phyloP scores from a whole-genome alignment of 2,797 vertebrate genomes.

The Eospalax fontanierii region DNA sequence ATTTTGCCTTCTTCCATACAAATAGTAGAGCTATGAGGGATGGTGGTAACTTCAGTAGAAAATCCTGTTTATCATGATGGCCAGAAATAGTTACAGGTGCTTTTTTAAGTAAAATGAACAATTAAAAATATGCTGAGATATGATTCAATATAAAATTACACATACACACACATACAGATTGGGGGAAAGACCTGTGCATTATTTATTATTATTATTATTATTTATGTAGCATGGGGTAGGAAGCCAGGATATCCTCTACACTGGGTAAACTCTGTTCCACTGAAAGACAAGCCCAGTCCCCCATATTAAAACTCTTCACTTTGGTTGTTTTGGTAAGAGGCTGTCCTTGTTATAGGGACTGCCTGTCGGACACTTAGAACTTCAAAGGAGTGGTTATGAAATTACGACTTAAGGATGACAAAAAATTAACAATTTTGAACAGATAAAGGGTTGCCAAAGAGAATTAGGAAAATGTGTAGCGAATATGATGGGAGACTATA shows the following conservation, averaged over 20 bases:
- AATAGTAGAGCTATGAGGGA: not conserved
- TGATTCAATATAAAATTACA: not conserved
- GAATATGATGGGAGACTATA: not conserved
- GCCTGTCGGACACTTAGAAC: not conserved
- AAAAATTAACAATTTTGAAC: not conserved
- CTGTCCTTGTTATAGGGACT: constrained; percentile 18
- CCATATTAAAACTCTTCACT: not conserved
- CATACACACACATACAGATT: not conserved
- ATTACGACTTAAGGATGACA: not conserved
- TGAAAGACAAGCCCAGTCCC: rapidly evolving
- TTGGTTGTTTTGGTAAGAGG: not conserved
- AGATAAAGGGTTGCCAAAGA: not conserved
- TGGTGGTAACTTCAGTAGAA: not conserved
- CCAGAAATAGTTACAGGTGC: rapidly evolving
- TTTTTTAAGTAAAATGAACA: not conserved
- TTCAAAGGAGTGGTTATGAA: constrained; percentile 33
- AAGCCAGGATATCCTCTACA: too few relatives aligned
- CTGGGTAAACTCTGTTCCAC: not conserved
- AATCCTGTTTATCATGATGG: not conserved
- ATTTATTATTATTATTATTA: not conserved
- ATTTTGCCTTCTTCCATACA: not conserved
- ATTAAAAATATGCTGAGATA: not conserved
- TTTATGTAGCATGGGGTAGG: not conserved
- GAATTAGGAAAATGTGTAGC: not conserved
- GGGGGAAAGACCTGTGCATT: not conserved